Evolutionary conservation across 2,113 vertebrate species (phyloP), one percentile per base, ranked within the genome.

Genomic region (Myrmecophaga tridactyla): DNA sequence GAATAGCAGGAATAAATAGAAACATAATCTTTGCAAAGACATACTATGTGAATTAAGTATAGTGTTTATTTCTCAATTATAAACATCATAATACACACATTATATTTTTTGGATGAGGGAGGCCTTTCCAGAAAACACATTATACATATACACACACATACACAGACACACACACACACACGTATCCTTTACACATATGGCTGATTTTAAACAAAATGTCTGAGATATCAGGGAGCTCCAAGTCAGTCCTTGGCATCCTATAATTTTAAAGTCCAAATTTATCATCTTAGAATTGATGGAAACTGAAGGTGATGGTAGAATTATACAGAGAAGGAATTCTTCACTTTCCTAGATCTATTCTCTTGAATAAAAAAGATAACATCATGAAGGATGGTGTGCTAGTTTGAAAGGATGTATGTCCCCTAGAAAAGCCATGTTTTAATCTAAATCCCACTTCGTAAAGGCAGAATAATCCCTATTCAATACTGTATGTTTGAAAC

Each of bases 211-310:
- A 80, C 39, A 92, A 89, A 70, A 76, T 63, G 43, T 80, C 72
- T 70, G 7, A 39, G 56, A 51, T n/a, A 77, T 34, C 46, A 94
- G 36, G 41, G 21, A 77, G 34, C 51, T 94, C 92, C 62, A 87
- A 85, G 69, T 77, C 48, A 83, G 34, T 92, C 39, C 46, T 73
- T 83, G 87, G 58, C 46, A 90, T 83, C 41, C 62, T 75, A 25
- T 88, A 92, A 86, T 90, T 92, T 92, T 58, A 86, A 92, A 90
- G 36, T 88, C 75, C 69, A 94, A 95, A 91, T 34, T 41, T 92
- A 65, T 34, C 18, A 91, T 51, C 29, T 92, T 86, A 29, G 48
- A 94, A 67, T 76, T 86, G 80, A 46, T 65, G 87, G 86, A 95
- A 95, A 95, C 41, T 89, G 60, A 81, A n/a, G n/a, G n/a, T n/a